phyloP scores from a whole-genome alignment of 2,888 invertebrate genomes.

The Orchestes rusci region DNA sequence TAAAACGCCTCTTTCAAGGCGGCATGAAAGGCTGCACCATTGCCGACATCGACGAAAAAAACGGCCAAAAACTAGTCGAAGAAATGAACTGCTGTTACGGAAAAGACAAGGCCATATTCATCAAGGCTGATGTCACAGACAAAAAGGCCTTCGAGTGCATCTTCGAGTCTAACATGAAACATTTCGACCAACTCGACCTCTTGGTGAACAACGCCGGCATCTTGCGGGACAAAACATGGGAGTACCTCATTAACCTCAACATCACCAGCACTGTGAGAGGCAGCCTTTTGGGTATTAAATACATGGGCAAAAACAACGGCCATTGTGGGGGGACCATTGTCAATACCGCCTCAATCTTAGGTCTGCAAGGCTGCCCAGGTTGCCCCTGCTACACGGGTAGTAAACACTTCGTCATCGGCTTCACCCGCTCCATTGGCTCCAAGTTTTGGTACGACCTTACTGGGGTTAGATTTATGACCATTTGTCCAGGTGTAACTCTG shows the following conservation, averaged over 20 bases:
- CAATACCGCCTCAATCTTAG: constrained; percentile 56
- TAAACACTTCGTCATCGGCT: constrained; percentile 49
- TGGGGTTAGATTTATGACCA: constrained; percentile 40
- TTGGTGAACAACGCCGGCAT: constrained; percentile 23
- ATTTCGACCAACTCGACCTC: constrained; percentile 17
- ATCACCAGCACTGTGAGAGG: constrained; percentile 38
- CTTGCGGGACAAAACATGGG: constrained; percentile 17
- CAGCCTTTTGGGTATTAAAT: constrained; percentile 48
- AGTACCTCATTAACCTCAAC: constrained; percentile 19
- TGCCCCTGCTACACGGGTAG: constrained; percentile 53
- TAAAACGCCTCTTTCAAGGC: constrained; percentile 44
- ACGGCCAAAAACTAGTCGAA: constrained; percentile 12
- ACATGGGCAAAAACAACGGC: constrained; percentile 51
- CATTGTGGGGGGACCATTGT: constrained; percentile 57
- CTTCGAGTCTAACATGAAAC: constrained; percentile 17
- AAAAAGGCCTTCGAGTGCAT: constrained; percentile 17
- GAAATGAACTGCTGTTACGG: constrained; percentile 21
- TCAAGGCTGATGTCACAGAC: constrained; percentile 16
- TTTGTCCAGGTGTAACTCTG: constrained; percentile 42
- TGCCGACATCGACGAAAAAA: constrained; percentile 16
- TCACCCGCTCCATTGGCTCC: constrained; percentile 46
- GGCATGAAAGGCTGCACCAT: constrained; percentile 31
- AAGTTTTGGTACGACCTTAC: constrained; percentile 34
- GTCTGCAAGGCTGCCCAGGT: constrained; percentile 47
- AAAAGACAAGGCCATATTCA: constrained; percentile 18